A percentile compares a stretch with the other conserved stretches of the same genome.
Evolutionary conservation across 53 echinoderm and acorn worm species (phyloP).

Genomic region (Astropecten irregularis): DNA sequence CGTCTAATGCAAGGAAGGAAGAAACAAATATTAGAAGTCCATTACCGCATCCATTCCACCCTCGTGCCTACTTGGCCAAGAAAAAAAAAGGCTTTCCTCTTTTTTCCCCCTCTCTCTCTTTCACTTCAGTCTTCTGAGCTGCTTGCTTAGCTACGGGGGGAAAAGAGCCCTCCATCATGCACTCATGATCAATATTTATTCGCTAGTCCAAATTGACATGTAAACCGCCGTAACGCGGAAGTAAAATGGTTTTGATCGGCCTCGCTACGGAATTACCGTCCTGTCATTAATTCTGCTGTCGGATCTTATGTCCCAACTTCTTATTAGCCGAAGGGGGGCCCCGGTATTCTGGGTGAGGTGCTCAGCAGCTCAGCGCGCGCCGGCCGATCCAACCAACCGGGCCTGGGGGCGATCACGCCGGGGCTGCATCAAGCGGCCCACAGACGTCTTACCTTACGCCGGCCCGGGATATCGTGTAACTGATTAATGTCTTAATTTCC

Average conservation of each 20-base stretch:
- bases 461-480: slow-evolving; percentile 58
- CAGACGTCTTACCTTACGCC: slow-evolving; percentile 20
- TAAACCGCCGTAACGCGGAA: slow-evolving; percentile 56
- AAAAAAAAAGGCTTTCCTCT: neutral
- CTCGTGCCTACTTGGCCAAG: neutral
- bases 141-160: slow-evolving; percentile 51
- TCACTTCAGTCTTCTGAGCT: slow-evolving; percentile 14
- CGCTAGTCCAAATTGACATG: slow-evolving; percentile 56
- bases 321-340: neutral
- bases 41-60: slow-evolving; percentile 59
- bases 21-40: slow-evolving; percentile 82
- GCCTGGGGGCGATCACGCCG: slow-evolving; percentile 20
- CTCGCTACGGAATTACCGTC: slow-evolving; percentile 48
- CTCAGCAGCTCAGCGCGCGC: neutral
- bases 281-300: slow-evolving; percentile 48
- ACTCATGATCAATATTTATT: slow-evolving; percentile 56
- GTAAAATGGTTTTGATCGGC: slow-evolving; percentile 57
- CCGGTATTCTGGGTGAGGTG: neutral
- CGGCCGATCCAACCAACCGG: too few species aligned
- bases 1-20: slow-evolving; percentile 60
- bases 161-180: slow-evolving; percentile 19
- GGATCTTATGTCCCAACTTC: slow-evolving; percentile 43
- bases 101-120: neutral
- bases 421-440: neutral
- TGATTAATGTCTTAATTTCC: slow-evolving; percentile 65